These are phyloP conservation scores for Octopus sinensis DNA, from an alignment of 1,140 invertebrate genomes.

Conservation along the genomic window DNA sequence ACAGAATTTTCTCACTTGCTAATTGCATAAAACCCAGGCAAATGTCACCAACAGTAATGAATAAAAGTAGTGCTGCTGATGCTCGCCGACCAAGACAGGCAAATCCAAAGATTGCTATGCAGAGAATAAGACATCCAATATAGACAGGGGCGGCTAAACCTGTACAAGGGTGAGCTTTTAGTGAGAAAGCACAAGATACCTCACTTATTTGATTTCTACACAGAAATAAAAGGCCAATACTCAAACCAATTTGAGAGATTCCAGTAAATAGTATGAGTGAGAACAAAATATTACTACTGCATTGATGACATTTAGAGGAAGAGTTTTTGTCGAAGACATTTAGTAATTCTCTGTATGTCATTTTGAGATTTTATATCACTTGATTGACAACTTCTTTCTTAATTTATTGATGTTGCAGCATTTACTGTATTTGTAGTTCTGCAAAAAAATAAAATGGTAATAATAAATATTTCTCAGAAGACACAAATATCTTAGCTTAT, in stretches of 20 bases:
- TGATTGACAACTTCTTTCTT: no score
- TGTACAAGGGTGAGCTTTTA: constrained; percentile 19
- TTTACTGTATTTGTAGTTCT: no score
- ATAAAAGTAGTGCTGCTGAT: constrained; percentile 24
- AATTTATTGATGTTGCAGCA: no score
- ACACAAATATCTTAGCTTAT: no score
- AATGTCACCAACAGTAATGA: constrained; percentile 20
- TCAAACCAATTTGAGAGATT: background rate
- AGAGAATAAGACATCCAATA: constrained; percentile 24
- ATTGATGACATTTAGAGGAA: no score
- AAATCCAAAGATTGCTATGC: constrained; percentile 29
- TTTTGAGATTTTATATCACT: no score
- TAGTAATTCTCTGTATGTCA: no score
- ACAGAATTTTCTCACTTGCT: background rate
- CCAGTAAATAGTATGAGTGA: background rate
- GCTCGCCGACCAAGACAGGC: constrained; percentile 27
- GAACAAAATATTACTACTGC: no score
- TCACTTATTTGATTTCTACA: background rate
- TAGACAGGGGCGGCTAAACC: constrained; percentile 26
- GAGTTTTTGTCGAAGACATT: no score
- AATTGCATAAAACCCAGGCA: constrained; percentile 8
- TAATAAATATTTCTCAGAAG: no score
- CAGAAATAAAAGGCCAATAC: background rate
- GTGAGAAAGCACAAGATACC: background rate
- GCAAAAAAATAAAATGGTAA: no score